These are phyloP conservation scores for Drosophila atroscutellata DNA, from an alignment of 2,888 invertebrate species.

Conservation along the genomic window DNA sequence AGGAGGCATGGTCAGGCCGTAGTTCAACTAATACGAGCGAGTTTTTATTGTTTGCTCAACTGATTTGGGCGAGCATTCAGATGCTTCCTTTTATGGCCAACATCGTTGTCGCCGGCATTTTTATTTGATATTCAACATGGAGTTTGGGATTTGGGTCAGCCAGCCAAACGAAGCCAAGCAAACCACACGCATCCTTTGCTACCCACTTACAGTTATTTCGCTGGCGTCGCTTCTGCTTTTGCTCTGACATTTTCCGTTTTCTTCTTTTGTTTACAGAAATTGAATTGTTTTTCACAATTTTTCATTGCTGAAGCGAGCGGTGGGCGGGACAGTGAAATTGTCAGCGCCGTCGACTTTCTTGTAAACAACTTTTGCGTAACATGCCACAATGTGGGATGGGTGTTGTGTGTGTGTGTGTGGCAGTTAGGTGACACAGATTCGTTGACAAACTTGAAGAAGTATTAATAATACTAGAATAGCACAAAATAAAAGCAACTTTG, in stretches of 20 bases:
- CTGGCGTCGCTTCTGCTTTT: constrained; percentile 23
- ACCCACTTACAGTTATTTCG: constrained; percentile 63
- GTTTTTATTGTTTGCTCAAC: constrained; percentile 72
- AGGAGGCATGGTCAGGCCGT: constrained; percentile 19
- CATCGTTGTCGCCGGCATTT: constrained; percentile 28
- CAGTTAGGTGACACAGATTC: constrained; percentile 50
- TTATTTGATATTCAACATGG: constrained; percentile 73
- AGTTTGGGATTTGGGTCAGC: constrained; percentile 71
- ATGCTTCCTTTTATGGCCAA: constrained; percentile 37
- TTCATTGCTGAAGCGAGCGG: constrained; percentile 30
- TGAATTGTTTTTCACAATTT: constrained; percentile 75
- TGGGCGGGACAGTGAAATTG: constrained; percentile 52
- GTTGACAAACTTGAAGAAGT: constrained; percentile 69
- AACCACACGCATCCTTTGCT: constrained; percentile 65
- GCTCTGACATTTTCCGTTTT: neutral
- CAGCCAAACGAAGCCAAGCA: constrained; percentile 40
- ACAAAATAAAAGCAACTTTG: constrained; percentile 37
- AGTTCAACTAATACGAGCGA: constrained; percentile 25
- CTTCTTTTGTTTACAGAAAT: constrained; percentile 57
- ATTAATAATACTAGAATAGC: constrained; percentile 61
- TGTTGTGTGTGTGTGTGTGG: neutral
- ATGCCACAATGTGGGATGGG: neutral
- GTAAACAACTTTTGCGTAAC: constrained; percentile 69
- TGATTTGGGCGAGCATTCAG: constrained; percentile 63
- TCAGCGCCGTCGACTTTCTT: constrained; percentile 58